Conservation (phyloP, 2,113 vertebrate species). For the Notothenia coriiceps region DNA sequence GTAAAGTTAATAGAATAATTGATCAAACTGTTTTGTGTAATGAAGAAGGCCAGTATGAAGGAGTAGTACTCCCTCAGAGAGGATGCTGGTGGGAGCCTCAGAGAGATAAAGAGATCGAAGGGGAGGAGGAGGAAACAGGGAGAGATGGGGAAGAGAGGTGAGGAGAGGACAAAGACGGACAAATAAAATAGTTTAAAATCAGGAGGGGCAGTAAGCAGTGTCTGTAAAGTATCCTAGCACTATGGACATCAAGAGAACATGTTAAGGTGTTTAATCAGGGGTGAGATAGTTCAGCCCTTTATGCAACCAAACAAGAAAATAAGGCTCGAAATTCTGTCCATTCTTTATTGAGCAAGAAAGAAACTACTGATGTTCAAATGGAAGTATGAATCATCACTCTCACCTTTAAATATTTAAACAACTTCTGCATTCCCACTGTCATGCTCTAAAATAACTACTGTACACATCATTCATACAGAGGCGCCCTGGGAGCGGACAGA, state of each 20-base stretch:
- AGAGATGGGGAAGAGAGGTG: constrained; percentile 10
- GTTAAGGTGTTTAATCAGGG: background rate
- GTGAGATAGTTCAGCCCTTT: background rate
- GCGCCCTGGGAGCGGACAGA: constrained; percentile 11
- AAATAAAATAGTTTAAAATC: background rate
- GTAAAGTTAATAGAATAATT: constrained; percentile 44
- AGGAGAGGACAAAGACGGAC: constrained; percentile 23
- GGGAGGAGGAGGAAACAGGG: constrained; percentile 6
- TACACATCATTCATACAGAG: constrained; percentile 20
- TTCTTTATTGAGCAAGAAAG: constrained; percentile 18
- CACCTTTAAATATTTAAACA: constrained; percentile 43
- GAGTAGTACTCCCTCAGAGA: constrained; percentile 58
- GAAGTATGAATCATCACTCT: constrained; percentile 29
- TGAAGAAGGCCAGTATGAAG: constrained; percentile 45
- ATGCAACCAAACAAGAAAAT: constrained; percentile 13
- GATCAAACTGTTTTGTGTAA: constrained; percentile 48
- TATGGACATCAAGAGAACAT: background rate
- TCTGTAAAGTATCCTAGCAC: background rate
- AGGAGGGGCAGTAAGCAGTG: background rate
- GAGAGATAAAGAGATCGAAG: constrained; percentile 35
- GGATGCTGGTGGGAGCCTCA: constrained; percentile 32
- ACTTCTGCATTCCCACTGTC: background rate
- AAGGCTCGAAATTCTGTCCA: background rate
- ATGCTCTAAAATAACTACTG: background rate
- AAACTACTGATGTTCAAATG: constrained; percentile 11